phyloP scores from a whole-genome alignment of 2,888 invertebrate species.

The Taphrorychus bicolor region DNA sequence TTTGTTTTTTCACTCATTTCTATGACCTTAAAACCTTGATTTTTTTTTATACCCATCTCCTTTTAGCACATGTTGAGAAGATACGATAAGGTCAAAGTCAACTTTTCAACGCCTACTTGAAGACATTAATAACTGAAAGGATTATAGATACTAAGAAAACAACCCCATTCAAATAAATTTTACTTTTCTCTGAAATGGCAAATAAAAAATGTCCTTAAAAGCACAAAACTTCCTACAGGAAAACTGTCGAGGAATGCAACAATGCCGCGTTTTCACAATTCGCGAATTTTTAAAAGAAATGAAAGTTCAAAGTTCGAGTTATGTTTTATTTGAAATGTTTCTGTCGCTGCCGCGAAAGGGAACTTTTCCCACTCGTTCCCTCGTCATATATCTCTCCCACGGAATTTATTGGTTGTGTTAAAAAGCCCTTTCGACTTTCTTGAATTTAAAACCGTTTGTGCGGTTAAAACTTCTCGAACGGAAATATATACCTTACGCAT shows the following conservation, averaged over 20 bases:
- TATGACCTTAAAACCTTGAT: no score
- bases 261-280: neutral
- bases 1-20: no score
- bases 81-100: no score
- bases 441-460: slow-evolving; percentile 4
- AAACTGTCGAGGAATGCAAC: neutral
- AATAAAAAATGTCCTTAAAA: no score
- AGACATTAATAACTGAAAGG: no score
- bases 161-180: no score
- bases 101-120: no score
- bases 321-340: slow-evolving; percentile 15
- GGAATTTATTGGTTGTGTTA: slow-evolving; percentile 21
- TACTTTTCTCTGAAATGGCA: no score
- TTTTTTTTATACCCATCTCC: no score
- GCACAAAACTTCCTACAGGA: no score
- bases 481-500: neutral
- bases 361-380: slow-evolving; percentile 8
- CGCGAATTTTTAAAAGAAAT: slow-evolving; percentile 14
- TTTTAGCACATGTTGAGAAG: no score
- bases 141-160: no score
- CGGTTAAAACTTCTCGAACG: neutral
- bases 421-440: slow-evolving; percentile 1
- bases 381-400: slow-evolving; percentile 10
- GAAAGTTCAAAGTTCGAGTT: slow-evolving; percentile 21
- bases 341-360: slow-evolving; percentile 9